Conservation (phyloP, 2,113 vertebrate genomes). For the Corapipo altera region DNA sequence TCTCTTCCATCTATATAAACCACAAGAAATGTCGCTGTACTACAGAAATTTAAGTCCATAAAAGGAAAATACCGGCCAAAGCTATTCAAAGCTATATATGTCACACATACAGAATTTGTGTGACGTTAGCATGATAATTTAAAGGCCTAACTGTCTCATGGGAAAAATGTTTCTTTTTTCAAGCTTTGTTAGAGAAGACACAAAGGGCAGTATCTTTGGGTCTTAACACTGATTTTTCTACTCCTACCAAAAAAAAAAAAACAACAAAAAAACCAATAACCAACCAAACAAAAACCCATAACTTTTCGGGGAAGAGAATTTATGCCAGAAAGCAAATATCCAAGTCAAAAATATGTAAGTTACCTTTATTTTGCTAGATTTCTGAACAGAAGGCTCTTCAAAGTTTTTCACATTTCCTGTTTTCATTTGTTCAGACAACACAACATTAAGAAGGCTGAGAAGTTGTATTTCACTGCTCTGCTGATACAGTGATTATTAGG, state of each 20-base stretch:
- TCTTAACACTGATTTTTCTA: neutral
- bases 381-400: neutral
- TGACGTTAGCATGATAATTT: neutral
- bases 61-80: neutral
- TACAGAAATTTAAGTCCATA: neutral
- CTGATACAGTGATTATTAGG: neutral
- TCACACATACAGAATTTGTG: neutral
- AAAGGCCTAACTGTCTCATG: neutral
- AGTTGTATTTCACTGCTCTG: neutral
- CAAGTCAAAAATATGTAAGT: neutral
- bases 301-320: neutral
- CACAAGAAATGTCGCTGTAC: neutral
- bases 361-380: neutral
- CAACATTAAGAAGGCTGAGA: neutral
- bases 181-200: neutral
- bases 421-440: neutral
- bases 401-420: neutral
- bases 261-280: too few species aligned
- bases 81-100: neutral
- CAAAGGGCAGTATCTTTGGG: neutral
- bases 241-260: neutral
- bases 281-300: accelerated
- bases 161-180: neutral
- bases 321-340: neutral
- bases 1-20: neutral